Percentiles rank a stretch among this genome's conserved stretches.
phyloP scores from a whole-genome alignment of 1,140 invertebrate species.

The Dinoponera quadriceps region DNA sequence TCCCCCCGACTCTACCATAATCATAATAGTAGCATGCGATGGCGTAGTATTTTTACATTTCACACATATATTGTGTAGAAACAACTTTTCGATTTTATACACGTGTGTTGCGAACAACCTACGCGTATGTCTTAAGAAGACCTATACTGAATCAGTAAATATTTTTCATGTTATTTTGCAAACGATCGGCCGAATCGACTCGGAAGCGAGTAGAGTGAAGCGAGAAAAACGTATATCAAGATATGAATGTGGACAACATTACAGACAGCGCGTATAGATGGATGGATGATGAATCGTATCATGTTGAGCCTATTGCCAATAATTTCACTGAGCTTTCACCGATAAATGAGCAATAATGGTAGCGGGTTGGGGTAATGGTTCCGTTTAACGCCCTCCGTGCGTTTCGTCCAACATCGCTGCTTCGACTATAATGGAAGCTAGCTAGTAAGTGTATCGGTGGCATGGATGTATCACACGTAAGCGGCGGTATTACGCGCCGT shows the following conservation, averaged over 20 bases:
- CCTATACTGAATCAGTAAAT: too few relatives aligned
- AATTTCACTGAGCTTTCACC: constrained; percentile 70
- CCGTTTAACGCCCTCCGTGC: constrained; percentile 72
- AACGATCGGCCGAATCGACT: neutral
- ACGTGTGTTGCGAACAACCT: too few relatives aligned
- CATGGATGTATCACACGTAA: constrained; percentile 62
- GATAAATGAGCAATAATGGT: constrained; percentile 78
- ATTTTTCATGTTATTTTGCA: neutral
- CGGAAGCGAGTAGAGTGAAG: neutral
- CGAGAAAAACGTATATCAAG: neutral
- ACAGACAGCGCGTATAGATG: constrained; percentile 16
- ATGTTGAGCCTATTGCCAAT: constrained; percentile 67
- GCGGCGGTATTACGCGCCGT: constrained; percentile 15
- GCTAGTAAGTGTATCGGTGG: constrained; percentile 63
- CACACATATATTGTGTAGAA: too few relatives aligned
- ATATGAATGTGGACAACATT: neutral
- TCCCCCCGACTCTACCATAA: constrained; percentile 1
- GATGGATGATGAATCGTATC: constrained; percentile 51
- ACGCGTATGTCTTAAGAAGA: too few relatives aligned
- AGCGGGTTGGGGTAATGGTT: constrained; percentile 71
- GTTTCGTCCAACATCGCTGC: constrained; percentile 66
- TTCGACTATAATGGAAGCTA: constrained; percentile 62
- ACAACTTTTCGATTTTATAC: too few relatives aligned
- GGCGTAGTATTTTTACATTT: neutral
- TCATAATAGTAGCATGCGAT: neutral